Base-by-base conservation (phyloP, 1,140 invertebrate genomes). In the Trachymyrmex cornetzi region DNA sequence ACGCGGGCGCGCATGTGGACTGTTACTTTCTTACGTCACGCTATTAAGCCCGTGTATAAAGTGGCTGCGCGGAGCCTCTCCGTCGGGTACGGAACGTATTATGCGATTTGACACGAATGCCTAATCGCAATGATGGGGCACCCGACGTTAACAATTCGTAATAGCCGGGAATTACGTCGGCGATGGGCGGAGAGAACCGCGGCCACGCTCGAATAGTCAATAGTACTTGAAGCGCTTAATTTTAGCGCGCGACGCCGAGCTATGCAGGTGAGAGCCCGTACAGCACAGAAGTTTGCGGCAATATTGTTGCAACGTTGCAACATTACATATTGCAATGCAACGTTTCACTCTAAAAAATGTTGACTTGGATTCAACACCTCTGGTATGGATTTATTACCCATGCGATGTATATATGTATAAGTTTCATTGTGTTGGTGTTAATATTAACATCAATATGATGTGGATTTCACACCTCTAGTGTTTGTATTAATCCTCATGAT, bases 91-190 rank as follows among this genome's bases (percentile, higher is more conserved):
- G 63, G n/a, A 81, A 30, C 64, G 34, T 59, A 81, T 81, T 81
- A 59, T 71, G 66, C 66, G 79, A 71, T 81, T 81, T 81, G 79
- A 81, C 79, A 71, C 79, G 66, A 81, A 81, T 34, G 50, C 69
- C 64, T 81, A 71, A 81, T 81, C 79, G 34, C 67, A 71, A 71
- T 81, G 66, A 81, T 55, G 34, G 53, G 79, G 64, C 79, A 57
- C 64, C 50, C 79, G 79, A 81, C 79, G 64, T 81, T 81, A 81
- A 81, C 79, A 81, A 81, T 81, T 81, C 64, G 66, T 81, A 81
- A 81, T 81, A 71, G 79, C 66, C 66, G 38, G 79, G 64, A 81
- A 81, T 71, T 81, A 81, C 50, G 9, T 81, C 64, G 79, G 64
- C 77, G 48, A 71, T 63, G 57, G 59, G 75, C 38, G 75, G 72